Evolutionary conservation across 2,888 invertebrate species (phyloP), one percentile per base, ranked within the genome.

Genomic region (Campoletis raptor): DNA sequence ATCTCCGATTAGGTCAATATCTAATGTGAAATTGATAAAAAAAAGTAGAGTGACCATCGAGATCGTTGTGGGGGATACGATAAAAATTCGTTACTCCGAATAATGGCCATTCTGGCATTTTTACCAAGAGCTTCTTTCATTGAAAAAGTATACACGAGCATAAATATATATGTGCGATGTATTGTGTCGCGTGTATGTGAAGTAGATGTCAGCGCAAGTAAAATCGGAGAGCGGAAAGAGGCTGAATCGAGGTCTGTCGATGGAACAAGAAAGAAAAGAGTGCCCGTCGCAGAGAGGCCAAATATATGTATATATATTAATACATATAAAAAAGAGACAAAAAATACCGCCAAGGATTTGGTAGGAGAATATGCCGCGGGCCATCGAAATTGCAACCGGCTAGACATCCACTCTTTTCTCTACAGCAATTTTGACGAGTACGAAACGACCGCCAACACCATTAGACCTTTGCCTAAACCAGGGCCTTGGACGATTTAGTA

Each of bases 401-500:
- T 82, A 84, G 86, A 87, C 84, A 61, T 64, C 40, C 37, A 76
- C 82, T 36, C 48, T 42, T 42, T 54, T 69, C 52, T 79, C 64
- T 42, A 67, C 78, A 76, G 66, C 52, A 79, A 76, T 82, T 85
- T 87, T 87, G 79, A 85, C 86, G 84, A 79, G 74, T 66, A 61
- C 74, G 74, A 72, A 54, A 45, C 64, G 61, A 85, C 76, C 57
- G 48, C 37, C 81, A 37, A 37, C 18, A 36, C 45, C 64, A 67
- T 77, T 61, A 61, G 79, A 77, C 78, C 57, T 36, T 42, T 67
- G 77, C 73, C 84, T 74, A 77, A 83, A 69, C 69, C 81, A 48
- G 77, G 83, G 81, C 88, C 88, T 88, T 88, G 88, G 81, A 85
- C 86, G 81, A 83, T 89, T 89, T 88, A 85, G 86, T 79, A 77